phyloP scores from a whole-genome alignment of 2,797 vertebrate genomes.

The Numenius phaeopus region DNA sequence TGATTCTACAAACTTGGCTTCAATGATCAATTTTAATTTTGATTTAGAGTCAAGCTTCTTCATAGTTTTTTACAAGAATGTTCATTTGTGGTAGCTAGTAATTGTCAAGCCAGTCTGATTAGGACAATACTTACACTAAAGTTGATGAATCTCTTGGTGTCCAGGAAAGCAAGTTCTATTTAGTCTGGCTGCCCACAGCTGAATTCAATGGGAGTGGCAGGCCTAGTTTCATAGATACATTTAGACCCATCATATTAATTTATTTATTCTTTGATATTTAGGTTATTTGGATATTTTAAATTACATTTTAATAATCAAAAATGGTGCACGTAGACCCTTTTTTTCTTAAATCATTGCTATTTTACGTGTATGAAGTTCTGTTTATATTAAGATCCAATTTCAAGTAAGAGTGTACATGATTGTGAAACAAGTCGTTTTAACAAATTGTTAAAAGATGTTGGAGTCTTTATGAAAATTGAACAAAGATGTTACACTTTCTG shows the following conservation, averaged over 20 bases:
- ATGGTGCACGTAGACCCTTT: neutral
- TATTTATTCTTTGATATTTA: neutral
- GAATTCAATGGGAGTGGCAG: neutral
- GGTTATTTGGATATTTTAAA: neutral
- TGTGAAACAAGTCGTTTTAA: neutral
- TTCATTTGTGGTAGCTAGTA: neutral
- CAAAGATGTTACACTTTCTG: neutral
- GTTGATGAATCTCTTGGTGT: neutral
- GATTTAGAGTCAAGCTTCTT: neutral
- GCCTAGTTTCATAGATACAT: neutral
- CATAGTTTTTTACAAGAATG: neutral
- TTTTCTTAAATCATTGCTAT: neutral
- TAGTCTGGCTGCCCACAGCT: neutral
- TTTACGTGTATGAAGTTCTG: neutral
- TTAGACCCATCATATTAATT: neutral
- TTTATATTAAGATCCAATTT: neutral
- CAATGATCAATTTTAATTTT: neutral
- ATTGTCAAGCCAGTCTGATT: neutral
- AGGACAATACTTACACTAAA: neutral
- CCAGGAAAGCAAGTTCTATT: neutral
- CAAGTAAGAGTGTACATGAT: neutral
- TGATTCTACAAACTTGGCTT: neutral
- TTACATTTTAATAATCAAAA: neutral
- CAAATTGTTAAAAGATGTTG: neutral
- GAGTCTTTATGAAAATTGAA: neutral